These are phyloP conservation scores for Megalops atlanticus DNA, from an alignment of 2,113 vertebrate species.

Conservation along the genomic window DNA sequence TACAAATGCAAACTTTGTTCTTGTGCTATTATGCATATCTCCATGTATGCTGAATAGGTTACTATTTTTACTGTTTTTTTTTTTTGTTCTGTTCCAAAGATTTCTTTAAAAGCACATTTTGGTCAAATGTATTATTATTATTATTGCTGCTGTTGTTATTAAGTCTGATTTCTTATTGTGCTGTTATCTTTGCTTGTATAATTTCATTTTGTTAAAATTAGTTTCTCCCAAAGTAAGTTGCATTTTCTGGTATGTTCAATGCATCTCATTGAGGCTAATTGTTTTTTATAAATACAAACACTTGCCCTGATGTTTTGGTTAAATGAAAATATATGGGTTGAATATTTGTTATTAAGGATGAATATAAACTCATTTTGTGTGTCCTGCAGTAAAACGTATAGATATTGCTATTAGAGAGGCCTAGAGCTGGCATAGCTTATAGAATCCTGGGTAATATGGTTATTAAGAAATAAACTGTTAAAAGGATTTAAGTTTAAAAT, in stretches of 20 bases:
- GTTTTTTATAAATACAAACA: neutral
- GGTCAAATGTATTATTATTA: conserved; percentile 9
- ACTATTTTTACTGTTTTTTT: conserved; percentile 18
- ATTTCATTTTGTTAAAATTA: neutral
- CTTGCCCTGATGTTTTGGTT: neutral
- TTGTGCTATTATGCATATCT: conserved; percentile 4
- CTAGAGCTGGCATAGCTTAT: neutral
- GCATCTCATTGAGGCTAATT: conserved; percentile 10
- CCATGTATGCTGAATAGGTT: conserved; percentile 18
- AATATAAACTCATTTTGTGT: neutral
- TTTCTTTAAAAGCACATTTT: conserved; percentile 30
- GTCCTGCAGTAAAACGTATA: neutral
- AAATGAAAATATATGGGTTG: neutral
- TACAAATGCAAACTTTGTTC: conserved; percentile 8
- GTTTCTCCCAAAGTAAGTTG: neutral
- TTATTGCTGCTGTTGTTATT: conserved; percentile 13
- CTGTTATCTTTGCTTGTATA: conserved; percentile 4
- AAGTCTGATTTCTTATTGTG: conserved; percentile 9
- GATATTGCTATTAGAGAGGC: neutral
- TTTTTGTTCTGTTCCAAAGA: conserved; percentile 32
- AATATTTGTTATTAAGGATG: neutral
- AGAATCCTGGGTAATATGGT: neutral
- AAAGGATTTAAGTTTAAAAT: neutral
- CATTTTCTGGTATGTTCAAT: conserved; percentile 3
- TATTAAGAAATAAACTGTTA: neutral